These are phyloP conservation scores for Argyrosomus regius DNA, from an alignment of 2,797 vertebrate genomes.

Conservation along the genomic window DNA sequence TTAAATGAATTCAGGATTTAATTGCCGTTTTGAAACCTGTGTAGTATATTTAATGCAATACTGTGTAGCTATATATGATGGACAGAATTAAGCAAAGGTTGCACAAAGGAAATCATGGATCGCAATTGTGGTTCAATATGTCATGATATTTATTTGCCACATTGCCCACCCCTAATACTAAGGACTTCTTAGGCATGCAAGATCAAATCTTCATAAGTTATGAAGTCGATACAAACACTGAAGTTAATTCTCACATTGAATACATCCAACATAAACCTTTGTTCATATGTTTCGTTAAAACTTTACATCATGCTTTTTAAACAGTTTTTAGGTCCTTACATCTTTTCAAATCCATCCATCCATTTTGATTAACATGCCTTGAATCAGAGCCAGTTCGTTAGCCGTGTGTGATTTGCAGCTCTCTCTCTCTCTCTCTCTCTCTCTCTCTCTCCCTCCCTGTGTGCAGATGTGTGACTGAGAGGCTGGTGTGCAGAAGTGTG, in stretches of 20 bases:
- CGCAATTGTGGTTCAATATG: no score
- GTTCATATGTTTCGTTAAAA: background rate
- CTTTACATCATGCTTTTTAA: background rate
- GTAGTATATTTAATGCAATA: no score
- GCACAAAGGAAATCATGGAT: no score
- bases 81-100: no score
- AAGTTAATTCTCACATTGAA: background rate
- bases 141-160: no score
- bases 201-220: background rate
- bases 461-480: constrained; percentile 26
- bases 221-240: background rate
- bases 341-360: background rate
- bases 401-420: constrained; percentile 63
- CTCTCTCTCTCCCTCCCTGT: no score
- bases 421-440: constrained; percentile 18
- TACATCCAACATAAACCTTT: background rate
- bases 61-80: no score
- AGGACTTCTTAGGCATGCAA: background rate
- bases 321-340: background rate
- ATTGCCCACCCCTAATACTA: background rate
- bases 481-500: constrained; percentile 68
- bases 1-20: no score
- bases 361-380: constrained; percentile 40
- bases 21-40: no score
- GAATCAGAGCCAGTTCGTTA: constrained; percentile 77